Percentiles rank a stretch among this genome's conserved stretches.
Conservation (phyloP, 2,888 invertebrate species). For the Synanthedon andrenaeformis region DNA sequence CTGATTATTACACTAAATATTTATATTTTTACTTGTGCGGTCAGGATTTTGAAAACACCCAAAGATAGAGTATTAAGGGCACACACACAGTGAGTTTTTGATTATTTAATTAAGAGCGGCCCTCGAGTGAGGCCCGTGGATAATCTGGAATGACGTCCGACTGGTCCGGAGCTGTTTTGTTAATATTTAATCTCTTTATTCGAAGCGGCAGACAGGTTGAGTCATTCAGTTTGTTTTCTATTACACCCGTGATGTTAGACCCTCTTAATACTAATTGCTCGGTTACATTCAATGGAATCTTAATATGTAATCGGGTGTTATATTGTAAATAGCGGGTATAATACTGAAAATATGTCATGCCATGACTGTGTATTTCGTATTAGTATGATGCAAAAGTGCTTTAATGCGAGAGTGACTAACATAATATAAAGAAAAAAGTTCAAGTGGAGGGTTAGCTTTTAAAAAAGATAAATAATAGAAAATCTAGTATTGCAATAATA, state of each 20-base stretch:
- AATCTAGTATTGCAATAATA: too few species aligned
- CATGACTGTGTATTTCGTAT: too few species aligned
- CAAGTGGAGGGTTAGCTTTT: too few species aligned
- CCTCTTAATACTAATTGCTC: not conserved
- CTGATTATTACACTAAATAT: too few species aligned
- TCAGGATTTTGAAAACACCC: too few species aligned
- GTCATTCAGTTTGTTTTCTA: conserved; percentile 4
- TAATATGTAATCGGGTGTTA: not conserved
- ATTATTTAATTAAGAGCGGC: conserved; percentile 51
- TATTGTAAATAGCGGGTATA: not conserved
- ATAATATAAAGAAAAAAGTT: too few species aligned
- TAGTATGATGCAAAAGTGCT: too few species aligned
- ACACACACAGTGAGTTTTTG: conserved; percentile 18
- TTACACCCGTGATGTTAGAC: conserved; percentile 6
- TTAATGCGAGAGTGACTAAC: too few species aligned
- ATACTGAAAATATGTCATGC: too few species aligned
- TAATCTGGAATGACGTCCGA: conserved; percentile 55
- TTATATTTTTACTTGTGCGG: too few species aligned
- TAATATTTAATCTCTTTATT: conserved; percentile 55
- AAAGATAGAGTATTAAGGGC: conserved; percentile 10
- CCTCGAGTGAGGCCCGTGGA: conserved; percentile 38
- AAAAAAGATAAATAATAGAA: too few species aligned
- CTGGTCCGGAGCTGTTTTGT: conserved; percentile 31
- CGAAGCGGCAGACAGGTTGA: conserved; percentile 6
- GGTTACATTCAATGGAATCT: not conserved